Base-by-base conservation (phyloP, 23 tunicate genomes). In the Botrylloides violaceus region DNA sequence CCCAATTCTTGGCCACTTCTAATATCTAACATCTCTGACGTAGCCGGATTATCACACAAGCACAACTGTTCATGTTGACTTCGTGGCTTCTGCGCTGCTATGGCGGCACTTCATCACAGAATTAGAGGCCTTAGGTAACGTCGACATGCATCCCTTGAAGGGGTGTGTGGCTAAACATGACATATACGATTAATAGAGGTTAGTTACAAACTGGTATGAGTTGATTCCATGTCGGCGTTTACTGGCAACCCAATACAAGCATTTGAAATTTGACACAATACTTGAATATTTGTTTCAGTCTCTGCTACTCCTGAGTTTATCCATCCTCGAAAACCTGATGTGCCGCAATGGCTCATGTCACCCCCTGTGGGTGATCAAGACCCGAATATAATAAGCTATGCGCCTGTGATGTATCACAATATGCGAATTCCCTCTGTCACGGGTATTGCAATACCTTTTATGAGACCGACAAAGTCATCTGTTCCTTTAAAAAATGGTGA, bases 301-400 rank as follows among this genome's bases (percentile, higher is more conserved):
- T 68, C 84, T 36, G 84, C 78, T 0, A 85, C 94, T 23, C 94
- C 94, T n/a, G 94, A 85, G 55, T 85, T 78, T 49, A 75, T 85
- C 74, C 84, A 85, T 61, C 94, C 94, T 35, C 71, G 84, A 15
- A 79, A 85, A 58, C 58, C 75, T 3, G 77, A 85, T 79, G 81
- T 65, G 28, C 84, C 83, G 21, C 94, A 79, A 56, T 85, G 94
- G 94, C 58, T 85, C 33, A 85, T 85, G 94, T 85, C 94, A 0
- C 94, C 94, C 4, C 94, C 94, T 21, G 81, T 74, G 4, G 73
- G 71, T 23, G 77, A 79, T 0, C 60, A 64, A 30, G 68, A 72
- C 34, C 76, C 80, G 19, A 76, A 29, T 26, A 49, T 79, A 25
- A 72, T 71, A 36, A 71, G 78, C 63, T 72, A 71, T 58, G 72